A percentile compares a stretch with the other conserved stretches of the same genome.
Conservation (phyloP, 2,113 vertebrate species). For the Alectura lathami region DNA sequence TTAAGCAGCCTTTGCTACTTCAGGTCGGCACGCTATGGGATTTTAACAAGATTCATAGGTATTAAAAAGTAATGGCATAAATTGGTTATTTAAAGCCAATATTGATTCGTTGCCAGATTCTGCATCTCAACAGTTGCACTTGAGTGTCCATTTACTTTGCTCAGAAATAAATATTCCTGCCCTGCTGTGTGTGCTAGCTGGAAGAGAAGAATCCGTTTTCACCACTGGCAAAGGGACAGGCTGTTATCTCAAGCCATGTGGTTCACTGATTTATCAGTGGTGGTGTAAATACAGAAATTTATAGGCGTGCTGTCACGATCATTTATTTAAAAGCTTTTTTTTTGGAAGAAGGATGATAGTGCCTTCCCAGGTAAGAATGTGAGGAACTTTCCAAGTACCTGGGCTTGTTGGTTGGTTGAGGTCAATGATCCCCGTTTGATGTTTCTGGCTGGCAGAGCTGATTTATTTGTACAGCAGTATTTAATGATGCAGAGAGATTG, state of each 20-base stretch:
- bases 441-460: constrained; percentile 55
- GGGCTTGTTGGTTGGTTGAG: neutral
- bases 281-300: constrained; percentile 42
- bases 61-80: constrained; percentile 46
- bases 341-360: neutral
- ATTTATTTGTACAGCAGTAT: constrained; percentile 66
- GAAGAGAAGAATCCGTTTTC: constrained; percentile 44
- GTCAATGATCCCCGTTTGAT: constrained; percentile 58
- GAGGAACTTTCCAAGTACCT: constrained; percentile 10
- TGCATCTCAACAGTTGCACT: constrained; percentile 39
- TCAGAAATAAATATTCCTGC: constrained; percentile 61
- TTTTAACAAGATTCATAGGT: constrained; percentile 39
- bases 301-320: constrained; percentile 39
- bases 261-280: constrained; percentile 54
- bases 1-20: neutral
- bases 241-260: constrained; percentile 46
- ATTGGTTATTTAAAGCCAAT: constrained; percentile 43
- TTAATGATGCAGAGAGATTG: constrained; percentile 58
- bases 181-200: constrained; percentile 20
- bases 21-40: neutral
- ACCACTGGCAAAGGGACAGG: constrained; percentile 43
- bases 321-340: constrained; percentile 23
- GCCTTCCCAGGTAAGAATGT: neutral
- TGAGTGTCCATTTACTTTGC: constrained; percentile 53
- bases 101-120: constrained; percentile 64